Evolutionary conservation across 2,888 invertebrate genomes (phyloP), one percentile per base, ranked within the genome.

Genomic region (Cantharis nigra): DNA sequence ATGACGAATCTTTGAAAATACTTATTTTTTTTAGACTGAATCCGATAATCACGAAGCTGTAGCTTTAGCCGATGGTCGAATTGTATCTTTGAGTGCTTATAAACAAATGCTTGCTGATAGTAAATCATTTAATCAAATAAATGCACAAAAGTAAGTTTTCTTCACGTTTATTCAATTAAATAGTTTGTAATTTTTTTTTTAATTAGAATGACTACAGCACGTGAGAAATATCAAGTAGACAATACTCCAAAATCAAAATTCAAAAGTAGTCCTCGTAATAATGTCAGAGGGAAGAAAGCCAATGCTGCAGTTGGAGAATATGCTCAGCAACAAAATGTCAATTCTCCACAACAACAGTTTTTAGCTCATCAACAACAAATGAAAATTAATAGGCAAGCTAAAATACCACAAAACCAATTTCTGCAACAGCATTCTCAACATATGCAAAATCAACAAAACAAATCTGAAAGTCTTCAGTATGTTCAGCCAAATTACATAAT

Each of bases 371-470:
- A 87, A 87, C 49, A 87, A 86, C 75, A 86, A 85, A 81, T 72
- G 18, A 80, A 72, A 63, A 76, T 20, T 18, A 77, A 73, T 13
- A 75, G 75, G 18, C 81, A 81, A 62, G 82, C 80, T 72, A 79
- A 79, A 18, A 72, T 84, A 80, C 83, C 86, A 0, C 89, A 87
- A 72, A 79, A 75, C 87, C 72, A 87, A 83, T 73, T 90, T 88
- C 90, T 90, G 83, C 90, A 90, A 87, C 90, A 90, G 88, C 90
- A 90, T 84, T 89, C 90, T 83, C 90, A 90, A 87, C 90, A 90
- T 87, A 26, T 33, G 14, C 87, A 86, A 26, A 82, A 76, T 74
- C 83, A 84, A 69, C 80, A 83, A 70, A 80, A 79, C 69, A 28
- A 73, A 73, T 74, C 49, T n/a, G n/a, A 83, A 70, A 82, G 84